Conservation (phyloP, 2,113 vertebrate species). For the Brachyhypopomus gauderio region DNA sequence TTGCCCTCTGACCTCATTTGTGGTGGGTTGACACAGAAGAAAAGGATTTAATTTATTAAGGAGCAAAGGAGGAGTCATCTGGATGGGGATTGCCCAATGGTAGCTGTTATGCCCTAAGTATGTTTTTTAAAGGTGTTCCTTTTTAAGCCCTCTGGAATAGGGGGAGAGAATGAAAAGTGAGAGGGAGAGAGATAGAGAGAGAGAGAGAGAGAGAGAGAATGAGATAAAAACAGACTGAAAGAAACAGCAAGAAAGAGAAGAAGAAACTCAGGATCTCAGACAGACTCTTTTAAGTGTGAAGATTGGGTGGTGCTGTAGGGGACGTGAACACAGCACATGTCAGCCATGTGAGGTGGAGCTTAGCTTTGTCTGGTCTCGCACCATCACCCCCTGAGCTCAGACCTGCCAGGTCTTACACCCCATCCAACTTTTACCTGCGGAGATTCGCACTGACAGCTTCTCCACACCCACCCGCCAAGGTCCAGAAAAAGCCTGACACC, state of each 20-base stretch:
- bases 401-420: background rate
- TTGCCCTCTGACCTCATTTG: background rate
- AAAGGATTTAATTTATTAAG: background rate
- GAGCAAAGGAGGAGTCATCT: constrained; percentile 18
- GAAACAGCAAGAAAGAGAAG: constrained; percentile 4
- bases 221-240: constrained; percentile 1
- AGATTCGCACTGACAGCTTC: background rate
- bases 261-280: background rate
- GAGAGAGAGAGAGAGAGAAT: constrained; percentile 25
- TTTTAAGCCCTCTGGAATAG: constrained; percentile 12
- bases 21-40: background rate
- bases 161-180: constrained; percentile 41
- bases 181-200: constrained; percentile 44
- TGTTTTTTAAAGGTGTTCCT: background rate
- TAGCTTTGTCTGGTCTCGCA: no score
- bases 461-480: background rate
- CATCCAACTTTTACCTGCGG: background rate
- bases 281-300: no score
- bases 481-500: background rate
- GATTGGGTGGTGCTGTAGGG: background rate
- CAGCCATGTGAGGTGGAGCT: background rate
- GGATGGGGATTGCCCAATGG: no score
- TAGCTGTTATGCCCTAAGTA: background rate
- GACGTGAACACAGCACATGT: background rate
- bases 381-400: background rate